Conservation (phyloP, 1,140 invertebrate species). For the Leptinotarsa defecta region DNA sequence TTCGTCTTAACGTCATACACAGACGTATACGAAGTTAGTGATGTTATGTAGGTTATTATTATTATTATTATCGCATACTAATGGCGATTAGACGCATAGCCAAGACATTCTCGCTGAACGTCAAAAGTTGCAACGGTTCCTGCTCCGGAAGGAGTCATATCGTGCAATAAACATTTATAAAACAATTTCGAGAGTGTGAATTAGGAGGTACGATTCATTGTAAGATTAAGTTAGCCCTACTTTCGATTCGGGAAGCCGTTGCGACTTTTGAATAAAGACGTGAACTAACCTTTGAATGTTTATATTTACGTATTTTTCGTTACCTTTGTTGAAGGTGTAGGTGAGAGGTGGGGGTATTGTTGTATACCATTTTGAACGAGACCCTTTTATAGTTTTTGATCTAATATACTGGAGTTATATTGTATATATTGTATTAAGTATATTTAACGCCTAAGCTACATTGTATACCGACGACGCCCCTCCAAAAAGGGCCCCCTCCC, state of each 20-base stretch:
- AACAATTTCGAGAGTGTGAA: neutral
- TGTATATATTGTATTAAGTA: conserved; percentile 49
- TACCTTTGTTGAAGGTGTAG: conserved; percentile 48
- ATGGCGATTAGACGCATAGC: conserved; percentile 29
- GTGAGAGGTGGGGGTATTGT: conserved; percentile 36
- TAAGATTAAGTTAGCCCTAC: neutral
- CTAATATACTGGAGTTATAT: conserved; percentile 47
- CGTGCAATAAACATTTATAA: conserved; percentile 16
- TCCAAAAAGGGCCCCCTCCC: conserved; percentile 23
- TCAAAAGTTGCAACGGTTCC: too few relatives aligned
- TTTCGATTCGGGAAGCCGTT: neutral
- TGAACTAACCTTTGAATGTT: conserved; percentile 23
- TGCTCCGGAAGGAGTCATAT: neutral
- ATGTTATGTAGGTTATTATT: conserved; percentile 51
- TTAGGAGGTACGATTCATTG: neutral
- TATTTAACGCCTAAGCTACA: conserved; percentile 46
- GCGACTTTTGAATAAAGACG: neutral
- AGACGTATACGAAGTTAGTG: conserved; percentile 53
- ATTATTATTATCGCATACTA: conserved; percentile 47
- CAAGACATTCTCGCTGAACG: neutral
- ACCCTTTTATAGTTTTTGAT: conserved; percentile 49
- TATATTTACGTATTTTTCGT: conserved; percentile 43
- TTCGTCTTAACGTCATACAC: conserved; percentile 33
- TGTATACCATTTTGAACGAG: conserved; percentile 48
- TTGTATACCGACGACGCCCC: conserved; percentile 44